These are phyloP conservation scores for Bradypodion ventrale DNA, from an alignment of 2,797 vertebrate species.

Conservation along the genomic window DNA sequence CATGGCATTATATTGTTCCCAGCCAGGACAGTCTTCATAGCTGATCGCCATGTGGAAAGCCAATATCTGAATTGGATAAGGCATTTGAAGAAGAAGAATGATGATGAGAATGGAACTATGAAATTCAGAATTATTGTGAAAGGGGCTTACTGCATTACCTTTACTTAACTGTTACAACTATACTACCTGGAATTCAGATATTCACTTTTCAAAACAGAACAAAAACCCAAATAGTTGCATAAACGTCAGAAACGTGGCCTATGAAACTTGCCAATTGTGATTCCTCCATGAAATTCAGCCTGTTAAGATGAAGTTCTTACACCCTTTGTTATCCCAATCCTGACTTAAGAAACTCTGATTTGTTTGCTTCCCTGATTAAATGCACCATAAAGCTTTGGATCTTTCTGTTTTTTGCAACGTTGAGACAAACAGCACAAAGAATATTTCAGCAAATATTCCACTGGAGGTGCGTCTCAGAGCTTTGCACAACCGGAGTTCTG, in stretches of 20 bases:
- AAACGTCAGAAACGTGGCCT: not conserved
- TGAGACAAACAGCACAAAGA: constrained; percentile 55
- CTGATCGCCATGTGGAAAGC: no score
- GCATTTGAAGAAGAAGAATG: no score
- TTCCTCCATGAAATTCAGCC: constrained; percentile 23
- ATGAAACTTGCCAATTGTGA: not conserved
- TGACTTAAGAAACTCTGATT: not conserved
- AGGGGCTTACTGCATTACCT: not conserved
- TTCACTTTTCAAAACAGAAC: not conserved
- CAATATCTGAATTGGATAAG: no score
- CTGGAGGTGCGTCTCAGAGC: constrained; percentile 48
- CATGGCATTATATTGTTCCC: no score
- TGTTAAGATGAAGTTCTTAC: constrained; percentile 12
- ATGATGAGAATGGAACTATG: no score
- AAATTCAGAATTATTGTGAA: no score
- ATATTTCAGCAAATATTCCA: constrained; percentile 45
- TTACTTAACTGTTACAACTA: not conserved
- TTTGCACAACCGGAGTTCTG: constrained; percentile 62
- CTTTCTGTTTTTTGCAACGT: constrained; percentile 52
- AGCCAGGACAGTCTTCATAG: no score
- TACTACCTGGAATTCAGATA: not conserved
- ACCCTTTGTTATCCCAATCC: not conserved
- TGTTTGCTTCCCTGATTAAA: not conserved
- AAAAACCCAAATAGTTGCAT: no score
- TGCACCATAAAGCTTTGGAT: constrained; percentile 21